Evolutionary conservation across 2,113 vertebrate genomes (phyloP), one percentile per base, ranked within the genome.

Genomic region (Maccullochella peelii): DNA sequence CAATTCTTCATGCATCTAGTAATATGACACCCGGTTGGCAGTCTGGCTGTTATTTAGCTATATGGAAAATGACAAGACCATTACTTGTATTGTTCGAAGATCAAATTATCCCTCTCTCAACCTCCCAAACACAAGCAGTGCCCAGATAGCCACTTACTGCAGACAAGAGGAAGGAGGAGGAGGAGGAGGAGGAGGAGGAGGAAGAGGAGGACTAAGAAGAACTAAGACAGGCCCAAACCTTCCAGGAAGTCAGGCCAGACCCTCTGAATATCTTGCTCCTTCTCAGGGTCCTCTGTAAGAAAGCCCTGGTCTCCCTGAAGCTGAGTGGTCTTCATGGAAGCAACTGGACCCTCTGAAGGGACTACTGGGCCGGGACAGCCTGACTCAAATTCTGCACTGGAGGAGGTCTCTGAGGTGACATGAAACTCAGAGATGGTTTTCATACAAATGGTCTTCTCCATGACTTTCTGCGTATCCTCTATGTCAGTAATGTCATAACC

Each of bases 191-290:
- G 44, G 30, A 76, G 9, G 27, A n/a, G 21, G 49, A 1, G 27
- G 49, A 33, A 25, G 16, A 59, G 16, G 33, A 33, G 33, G 5
- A 33, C 33, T 33, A 33, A 38, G 62, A 55, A 30, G 50, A 54
- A 76, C 50, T 68, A 68, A 36, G 40, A 57, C 16, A 14, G 85
- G n/a, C 47, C 79, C 84, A 79, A 88, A 90, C 86, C 82, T 90
- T 92, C 68, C 40, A 36, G 2, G 80, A 82, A 57, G 68, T 90
- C 78, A 49, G 52, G 38, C 55, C 78, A 0, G 25, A 63, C 44
- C 75, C 49, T 74, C 67, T 62, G 57, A 65, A 33, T 66, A 49
- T 58, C 44, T 47, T 71, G 54, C 4, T 58, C 5, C 1, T 16
- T n/a, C 16, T 76, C 54, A 44, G 38, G 73, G 25, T 69, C 86